Evolutionary conservation across 2,888 invertebrate species (phyloP), one percentile per base, ranked within the genome.

Genomic region (Erebia aethiops): DNA sequence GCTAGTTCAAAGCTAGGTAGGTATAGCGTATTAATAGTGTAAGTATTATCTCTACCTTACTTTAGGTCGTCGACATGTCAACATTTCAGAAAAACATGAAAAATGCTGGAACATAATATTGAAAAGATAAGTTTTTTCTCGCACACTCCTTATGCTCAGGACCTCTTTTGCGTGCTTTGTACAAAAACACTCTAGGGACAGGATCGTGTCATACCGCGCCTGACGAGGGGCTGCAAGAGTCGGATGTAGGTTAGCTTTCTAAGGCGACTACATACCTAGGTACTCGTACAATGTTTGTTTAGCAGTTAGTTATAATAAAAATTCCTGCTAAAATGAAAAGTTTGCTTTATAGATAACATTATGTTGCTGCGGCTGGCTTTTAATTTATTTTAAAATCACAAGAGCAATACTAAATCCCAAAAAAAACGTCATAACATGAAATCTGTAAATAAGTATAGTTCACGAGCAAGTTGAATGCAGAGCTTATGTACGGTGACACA

Each of bases 131-230:
- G 49, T 67, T 67, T 56, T 21, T 58, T 58, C 58, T 58, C 46
- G 58, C 9, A 26, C 35, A 58, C 26, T 57, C 35, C 67, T 49
- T 58, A 58, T 16, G 14, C 58, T 67, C 58, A 58, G 67, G 67
- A 58, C 57, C 67, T 67, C 67, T 58, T 67, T 67, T 58, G 57
- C 67, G 58, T 58, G 67, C 58, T 67, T 67, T 67, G 67, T 67
- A 58, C 21, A 67, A 58, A 62, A 67, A 58, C 67, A 67, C 67
- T 67, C 58, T 21, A 67, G 67, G 66, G 58, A 56, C 67, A 67
- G 67, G 67, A 67, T 67, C 67, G 67, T 67, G 67, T 58, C 67
- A 67, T 57, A 49, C 57, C 67, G 58, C 58, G 67, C 21, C 46
- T 58, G 58, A 67, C 58, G 58, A 49, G 58, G 65, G 66, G 57